Evolutionary conservation across 1,140 invertebrate genomes (phyloP).

Genomic region (Drosophila sproati): DNA sequence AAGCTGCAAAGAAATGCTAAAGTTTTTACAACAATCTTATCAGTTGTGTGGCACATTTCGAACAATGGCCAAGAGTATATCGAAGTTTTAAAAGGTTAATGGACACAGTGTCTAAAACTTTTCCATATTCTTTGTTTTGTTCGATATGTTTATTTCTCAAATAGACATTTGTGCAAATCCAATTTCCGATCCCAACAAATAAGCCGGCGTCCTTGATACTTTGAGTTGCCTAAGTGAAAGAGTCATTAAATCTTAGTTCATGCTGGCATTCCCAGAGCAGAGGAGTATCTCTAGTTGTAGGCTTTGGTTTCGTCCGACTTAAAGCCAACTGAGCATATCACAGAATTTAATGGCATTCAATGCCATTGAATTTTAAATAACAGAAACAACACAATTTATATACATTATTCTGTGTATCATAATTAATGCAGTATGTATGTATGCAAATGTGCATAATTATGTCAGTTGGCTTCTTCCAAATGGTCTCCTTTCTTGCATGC

Average conservation of each 20-base stretch:
- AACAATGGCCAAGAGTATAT: slow-evolving; percentile 24
- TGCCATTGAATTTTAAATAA: not conserved
- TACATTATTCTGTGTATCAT: no score
- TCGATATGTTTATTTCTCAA: slow-evolving; percentile 4
- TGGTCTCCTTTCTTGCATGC: not conserved
- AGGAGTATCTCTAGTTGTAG: not conserved
- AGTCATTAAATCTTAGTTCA: not conserved
- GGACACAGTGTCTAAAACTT: slow-evolving; percentile 32
- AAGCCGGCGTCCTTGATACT: not conserved
- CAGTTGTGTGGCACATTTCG: slow-evolving; percentile 37
- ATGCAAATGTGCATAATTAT: not conserved
- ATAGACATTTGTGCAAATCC: slow-evolving; percentile 2
- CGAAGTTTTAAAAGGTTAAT: slow-evolving; percentile 34
- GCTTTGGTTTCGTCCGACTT: not conserved
- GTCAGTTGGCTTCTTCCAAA: slow-evolving; percentile 2
- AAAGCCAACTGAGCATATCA: slow-evolving; percentile 58
- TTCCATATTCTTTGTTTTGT: slow-evolving; percentile 1
- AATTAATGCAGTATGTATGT: not conserved
- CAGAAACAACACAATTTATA: no score
- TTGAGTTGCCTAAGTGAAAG: not conserved
- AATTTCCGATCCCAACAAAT: slow-evolving; percentile 1
- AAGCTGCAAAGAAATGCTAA: slow-evolving; percentile 36
- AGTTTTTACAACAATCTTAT: slow-evolving; percentile 40
- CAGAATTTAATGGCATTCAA: slow-evolving; percentile 51
- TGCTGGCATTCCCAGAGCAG: not conserved